Evolutionary conservation across 2,888 invertebrate species (phyloP).

Genomic region (Drymonia ruficornis): DNA sequence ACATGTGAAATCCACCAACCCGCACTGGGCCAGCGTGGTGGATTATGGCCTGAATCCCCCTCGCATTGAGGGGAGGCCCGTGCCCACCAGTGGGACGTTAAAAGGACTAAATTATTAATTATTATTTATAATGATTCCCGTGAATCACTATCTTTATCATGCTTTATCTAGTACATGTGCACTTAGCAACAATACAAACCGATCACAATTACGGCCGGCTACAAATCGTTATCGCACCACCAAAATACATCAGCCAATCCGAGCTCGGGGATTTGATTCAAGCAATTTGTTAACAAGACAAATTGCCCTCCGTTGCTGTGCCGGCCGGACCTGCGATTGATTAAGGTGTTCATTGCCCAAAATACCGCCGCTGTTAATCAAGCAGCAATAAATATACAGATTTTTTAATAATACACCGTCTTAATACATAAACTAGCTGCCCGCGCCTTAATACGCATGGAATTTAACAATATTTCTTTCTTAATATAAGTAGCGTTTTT

Average conservation of each 20-base stretch:
- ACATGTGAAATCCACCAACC: no score
- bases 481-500: no score
- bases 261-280: constrained; percentile 26
- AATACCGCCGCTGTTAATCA: constrained; percentile 1
- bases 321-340: background rate
- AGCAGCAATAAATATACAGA: constrained; percentile 6
- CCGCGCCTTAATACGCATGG: no score
- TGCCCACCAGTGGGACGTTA: no score
- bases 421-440: no score
- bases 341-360: background rate
- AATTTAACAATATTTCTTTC: no score
- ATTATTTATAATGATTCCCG: no score
- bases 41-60: no score
- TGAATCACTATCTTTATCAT: background rate
- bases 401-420: no score
- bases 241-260: constrained; percentile 23
- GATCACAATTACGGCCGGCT: constrained; percentile 6
- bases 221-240: constrained; percentile 27
- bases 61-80: no score
- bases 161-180: constrained; percentile 7
- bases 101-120: no score
- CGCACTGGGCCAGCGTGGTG: no score
- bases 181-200: constrained; percentile 12
- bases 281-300: constrained; percentile 40
- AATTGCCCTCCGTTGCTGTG: constrained; percentile 27